These are phyloP conservation scores for Siphonodentalium dalli DNA, from an alignment of 2,888 invertebrate species.

Conservation along the genomic window DNA sequence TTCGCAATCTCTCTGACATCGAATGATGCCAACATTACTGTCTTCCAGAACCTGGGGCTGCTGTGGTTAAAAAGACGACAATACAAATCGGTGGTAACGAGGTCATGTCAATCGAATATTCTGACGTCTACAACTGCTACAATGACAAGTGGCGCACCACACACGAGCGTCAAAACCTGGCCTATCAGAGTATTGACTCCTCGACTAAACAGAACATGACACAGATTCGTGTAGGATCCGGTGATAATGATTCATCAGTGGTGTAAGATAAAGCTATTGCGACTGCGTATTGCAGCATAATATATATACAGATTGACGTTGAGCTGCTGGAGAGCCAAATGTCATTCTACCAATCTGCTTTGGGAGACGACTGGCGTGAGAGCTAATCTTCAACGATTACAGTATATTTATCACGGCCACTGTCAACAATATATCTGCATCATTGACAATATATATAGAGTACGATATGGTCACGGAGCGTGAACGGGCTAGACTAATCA, in stretches of 20 bases:
- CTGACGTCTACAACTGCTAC: conserved; percentile 27
- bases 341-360: too few species aligned
- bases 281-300: too few species aligned
- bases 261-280: too few species aligned
- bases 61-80: conserved; percentile 28
- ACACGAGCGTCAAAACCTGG: conserved; percentile 15
- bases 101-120: conserved; percentile 28
- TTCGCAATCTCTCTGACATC: conserved; percentile 23
- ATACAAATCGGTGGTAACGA: conserved; percentile 28
- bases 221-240: too few species aligned
- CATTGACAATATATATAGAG: conserved; percentile 31
- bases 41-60: conserved; percentile 26
- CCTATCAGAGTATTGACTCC: too few species aligned
- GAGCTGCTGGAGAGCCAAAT: too few species aligned
- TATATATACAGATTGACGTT: too few species aligned
- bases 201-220: too few species aligned
- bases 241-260: too few species aligned
- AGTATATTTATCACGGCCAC: conserved; percentile 20
- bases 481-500: conserved; percentile 25
- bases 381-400: too few species aligned
- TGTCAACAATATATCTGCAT: conserved; percentile 12
- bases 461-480: conserved; percentile 26
- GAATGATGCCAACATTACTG: conserved; percentile 23
- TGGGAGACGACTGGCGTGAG: too few species aligned
- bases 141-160: conserved; percentile 17